A percentile compares a stretch with the other conserved stretches of the same genome.
These are phyloP conservation scores for Philaethria dido DNA, from an alignment of 2,888 invertebrate species.

Conservation along the genomic window DNA sequence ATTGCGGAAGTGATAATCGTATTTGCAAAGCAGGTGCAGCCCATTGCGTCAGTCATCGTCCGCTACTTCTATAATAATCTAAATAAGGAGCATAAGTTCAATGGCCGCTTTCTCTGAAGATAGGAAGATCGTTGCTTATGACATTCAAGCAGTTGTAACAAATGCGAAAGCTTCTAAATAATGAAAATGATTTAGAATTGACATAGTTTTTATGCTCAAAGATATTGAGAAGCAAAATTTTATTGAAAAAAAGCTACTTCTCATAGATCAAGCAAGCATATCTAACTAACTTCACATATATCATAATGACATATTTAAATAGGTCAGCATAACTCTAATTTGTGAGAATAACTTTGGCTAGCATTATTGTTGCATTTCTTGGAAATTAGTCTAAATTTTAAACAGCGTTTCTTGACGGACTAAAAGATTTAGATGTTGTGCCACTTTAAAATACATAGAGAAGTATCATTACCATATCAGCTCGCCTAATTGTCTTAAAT, in stretches of 20 bases:
- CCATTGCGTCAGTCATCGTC: conserved; percentile 73
- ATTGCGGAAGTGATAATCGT: conserved; percentile 74
- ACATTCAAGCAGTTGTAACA: conserved; percentile 48
- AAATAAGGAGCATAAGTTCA: conserved; percentile 84
- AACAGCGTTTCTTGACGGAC: conserved; percentile 61
- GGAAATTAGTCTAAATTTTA: conserved; percentile 64
- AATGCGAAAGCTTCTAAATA: conserved; percentile 23
- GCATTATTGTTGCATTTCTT: conserved; percentile 43
- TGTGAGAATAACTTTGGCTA: conserved; percentile 42
- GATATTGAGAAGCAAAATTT: not conserved
- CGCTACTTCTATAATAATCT: conserved; percentile 81
- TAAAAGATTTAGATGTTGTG: conserved; percentile 67
- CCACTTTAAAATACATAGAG: conserved; percentile 72
- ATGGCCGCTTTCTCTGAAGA: conserved; percentile 69
- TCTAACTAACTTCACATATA: conserved; percentile 27
- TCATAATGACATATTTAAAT: conserved; percentile 53
- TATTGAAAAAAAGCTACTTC: not conserved
- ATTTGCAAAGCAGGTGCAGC: conserved; percentile 67
- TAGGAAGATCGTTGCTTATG: conserved; percentile 65
- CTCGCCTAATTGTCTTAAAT: conserved; percentile 68
- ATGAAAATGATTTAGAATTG: not conserved
- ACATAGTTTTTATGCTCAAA: not conserved
- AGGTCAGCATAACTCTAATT: conserved; percentile 62
- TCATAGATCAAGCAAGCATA: conserved; percentile 8
- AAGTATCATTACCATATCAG: conserved; percentile 78